Percentiles rank a stretch among this genome's conserved stretches.
phyloP scores from a whole-genome alignment of 2,888 invertebrate genomes.

The Acrocyrtus sp. region DNA sequence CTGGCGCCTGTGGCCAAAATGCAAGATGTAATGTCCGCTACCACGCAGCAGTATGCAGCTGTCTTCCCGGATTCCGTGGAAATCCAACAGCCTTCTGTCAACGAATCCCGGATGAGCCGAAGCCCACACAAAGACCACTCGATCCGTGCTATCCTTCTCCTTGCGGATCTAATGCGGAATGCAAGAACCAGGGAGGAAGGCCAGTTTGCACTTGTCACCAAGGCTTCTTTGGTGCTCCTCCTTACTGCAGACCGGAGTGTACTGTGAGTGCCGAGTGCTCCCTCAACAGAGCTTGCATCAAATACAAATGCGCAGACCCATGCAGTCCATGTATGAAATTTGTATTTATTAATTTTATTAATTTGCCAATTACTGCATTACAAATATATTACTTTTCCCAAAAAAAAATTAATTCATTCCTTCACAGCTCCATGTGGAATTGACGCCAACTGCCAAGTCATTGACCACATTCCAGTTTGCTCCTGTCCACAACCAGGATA shows the following conservation, averaged over 20 bases:
- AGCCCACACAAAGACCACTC: slow-evolving; percentile 50
- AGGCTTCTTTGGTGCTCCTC: slow-evolving; percentile 76
- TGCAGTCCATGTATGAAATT: slow-evolving; percentile 57
- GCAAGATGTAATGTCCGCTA: slow-evolving; percentile 71
- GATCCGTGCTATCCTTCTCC: slow-evolving; percentile 73
- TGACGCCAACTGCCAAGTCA: slow-evolving; percentile 77
- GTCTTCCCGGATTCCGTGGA: slow-evolving; percentile 37
- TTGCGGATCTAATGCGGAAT: slow-evolving; percentile 78
- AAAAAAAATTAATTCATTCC: slow-evolving; percentile 10
- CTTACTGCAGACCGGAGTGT: slow-evolving; percentile 80
- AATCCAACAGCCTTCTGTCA: slow-evolving; percentile 65
- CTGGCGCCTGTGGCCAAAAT: slow-evolving; percentile 48
- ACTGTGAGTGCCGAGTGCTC: slow-evolving; percentile 70
- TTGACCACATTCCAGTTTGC: slow-evolving; percentile 80
- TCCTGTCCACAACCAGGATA: slow-evolving; percentile 73
- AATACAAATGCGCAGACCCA: slow-evolving; percentile 64
- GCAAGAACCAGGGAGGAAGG: slow-evolving; percentile 29
- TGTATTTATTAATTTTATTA: not conserved
- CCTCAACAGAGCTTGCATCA: slow-evolving; percentile 65
- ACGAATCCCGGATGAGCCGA: slow-evolving; percentile 30
- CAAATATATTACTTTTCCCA: not conserved
- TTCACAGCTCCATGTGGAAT: slow-evolving; percentile 70
- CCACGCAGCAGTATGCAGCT: slow-evolving; percentile 76
- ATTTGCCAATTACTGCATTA: not conserved
- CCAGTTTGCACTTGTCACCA: slow-evolving; percentile 69